Evolutionary conservation across 2,888 invertebrate species (phyloP), one percentile per base, ranked within the genome.

Genomic region (Quadroppia sp.): DNA sequence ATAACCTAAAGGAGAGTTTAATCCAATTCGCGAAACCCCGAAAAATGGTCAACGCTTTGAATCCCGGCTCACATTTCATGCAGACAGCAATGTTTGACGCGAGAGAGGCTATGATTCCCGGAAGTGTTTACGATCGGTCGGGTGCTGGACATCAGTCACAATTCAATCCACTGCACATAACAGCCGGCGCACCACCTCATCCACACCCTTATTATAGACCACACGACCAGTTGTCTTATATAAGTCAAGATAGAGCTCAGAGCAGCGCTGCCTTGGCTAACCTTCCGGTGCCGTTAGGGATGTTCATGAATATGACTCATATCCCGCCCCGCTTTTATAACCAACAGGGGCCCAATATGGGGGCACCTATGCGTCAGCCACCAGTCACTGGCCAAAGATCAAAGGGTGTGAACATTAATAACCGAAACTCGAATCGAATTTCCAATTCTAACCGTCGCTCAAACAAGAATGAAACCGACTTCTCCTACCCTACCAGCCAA

Each of bases 21-120:
- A 94, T 99, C 75, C 95, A 94, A 82, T 95, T 99, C 83, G 92
- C 95, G 40, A 98, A 97, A 83, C 97, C 97, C 1, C 94, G 95
- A 83, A 96, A 96, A 82, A 86, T 99, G 78, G 89, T 94, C 25
- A 97, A 98, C 82, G 88, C 92, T 0, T 88, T 92, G 74, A 98
- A 97, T 83, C 97, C 97, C 1, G 95, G 95, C 0, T 91, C 94
- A 0, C 94, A 97, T 81, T 98, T 97, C 82, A 97, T 98, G 97
- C 92, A 92, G 73, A 94, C 92, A 32, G 91, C 94, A 36, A 94
- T 95, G 89, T 97, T 94, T 83, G 95, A 96, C 84, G 97, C 97
- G 20, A 87, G 96, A 78, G 96, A 97, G 83, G 94, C 94, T 4
- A 87, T 96, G 83, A 91, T 94, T 72, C 94, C 95, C 0, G 95